Conservation (phyloP, 2,888 invertebrate species). For the Sesia apiformis region DNA sequence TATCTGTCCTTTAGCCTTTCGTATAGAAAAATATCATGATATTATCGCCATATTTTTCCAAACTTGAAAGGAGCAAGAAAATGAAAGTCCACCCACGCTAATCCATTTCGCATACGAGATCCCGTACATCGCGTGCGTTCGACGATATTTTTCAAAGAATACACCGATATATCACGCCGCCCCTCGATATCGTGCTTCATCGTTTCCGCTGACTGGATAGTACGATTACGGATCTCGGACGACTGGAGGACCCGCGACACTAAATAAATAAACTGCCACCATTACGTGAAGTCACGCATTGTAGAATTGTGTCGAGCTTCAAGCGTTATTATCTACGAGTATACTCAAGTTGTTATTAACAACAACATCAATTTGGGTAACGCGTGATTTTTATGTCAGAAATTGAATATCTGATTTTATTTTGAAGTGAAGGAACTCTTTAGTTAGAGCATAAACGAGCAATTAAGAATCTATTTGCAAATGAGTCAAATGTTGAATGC, state of each 20-base stretch:
- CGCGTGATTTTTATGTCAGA: too few relatives aligned
- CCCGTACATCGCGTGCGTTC: slow-evolving; percentile 39
- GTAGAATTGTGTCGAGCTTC: background rate
- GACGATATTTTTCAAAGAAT: slow-evolving; percentile 52
- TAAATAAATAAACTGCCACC: slow-evolving; percentile 10
- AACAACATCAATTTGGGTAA: too few relatives aligned
- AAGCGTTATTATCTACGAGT: too few relatives aligned
- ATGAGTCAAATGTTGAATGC: too few relatives aligned
- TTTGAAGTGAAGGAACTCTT: too few relatives aligned
- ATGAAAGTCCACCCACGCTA: slow-evolving; percentile 12
- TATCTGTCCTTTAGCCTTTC: too few relatives aligned
- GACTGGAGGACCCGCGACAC: slow-evolving; percentile 7
- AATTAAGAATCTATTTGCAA: too few relatives aligned
- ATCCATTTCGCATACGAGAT: slow-evolving; percentile 25
- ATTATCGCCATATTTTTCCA: background rate
- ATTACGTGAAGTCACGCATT: slow-evolving; percentile 5
- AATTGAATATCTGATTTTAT: too few relatives aligned
- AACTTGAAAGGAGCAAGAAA: background rate
- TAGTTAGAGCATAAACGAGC: too few relatives aligned
- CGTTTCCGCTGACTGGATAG: slow-evolving; percentile 43
- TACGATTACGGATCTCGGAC: slow-evolving; percentile 11
- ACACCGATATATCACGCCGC: slow-evolving; percentile 56
- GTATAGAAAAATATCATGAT: too few relatives aligned
- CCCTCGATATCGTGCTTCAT: slow-evolving; percentile 49
- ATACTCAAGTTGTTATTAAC: too few relatives aligned